These are phyloP conservation scores for Amphipoea lucens DNA, from an alignment of 2,888 invertebrate species.

Conservation along the genomic window DNA sequence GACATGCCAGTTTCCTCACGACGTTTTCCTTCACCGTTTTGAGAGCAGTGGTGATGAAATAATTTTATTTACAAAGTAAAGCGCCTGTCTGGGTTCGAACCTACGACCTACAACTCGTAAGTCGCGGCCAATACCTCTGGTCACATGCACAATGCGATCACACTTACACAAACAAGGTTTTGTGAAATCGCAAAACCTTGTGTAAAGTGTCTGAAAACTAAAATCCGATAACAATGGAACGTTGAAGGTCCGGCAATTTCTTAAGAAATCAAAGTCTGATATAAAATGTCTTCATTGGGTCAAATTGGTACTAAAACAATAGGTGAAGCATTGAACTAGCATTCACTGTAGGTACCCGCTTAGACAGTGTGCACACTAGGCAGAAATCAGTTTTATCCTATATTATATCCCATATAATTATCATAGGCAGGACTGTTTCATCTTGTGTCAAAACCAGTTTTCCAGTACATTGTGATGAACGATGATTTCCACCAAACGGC, in stretches of 20 bases:
- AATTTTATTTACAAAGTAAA: too few relatives aligned
- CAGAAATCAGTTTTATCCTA: not conserved
- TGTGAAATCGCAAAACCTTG: not conserved
- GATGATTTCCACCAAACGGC: too few relatives aligned
- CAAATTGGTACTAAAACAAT: constrained; percentile 12
- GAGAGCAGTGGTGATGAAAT: too few relatives aligned
- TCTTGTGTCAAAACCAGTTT: not conserved
- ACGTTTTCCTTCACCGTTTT: too few relatives aligned
- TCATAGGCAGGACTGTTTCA: not conserved
- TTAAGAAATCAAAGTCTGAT: constrained; percentile 4
- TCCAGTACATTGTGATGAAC: too few relatives aligned
- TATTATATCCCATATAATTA: too few relatives aligned
- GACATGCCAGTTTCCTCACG: too few relatives aligned
- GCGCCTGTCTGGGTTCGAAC: too few relatives aligned
- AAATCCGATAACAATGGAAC: not conserved
- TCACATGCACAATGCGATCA: not conserved
- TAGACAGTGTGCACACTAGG: not conserved
- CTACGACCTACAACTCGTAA: too few relatives aligned
- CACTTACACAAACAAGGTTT: not conserved
- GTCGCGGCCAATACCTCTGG: too few relatives aligned
- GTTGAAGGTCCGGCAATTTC: constrained; percentile 8
- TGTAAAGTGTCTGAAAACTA: not conserved
- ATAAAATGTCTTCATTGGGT: constrained; percentile 8
- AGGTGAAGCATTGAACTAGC: not conserved
- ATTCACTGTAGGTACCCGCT: not conserved